Base-by-base conservation (phyloP, 2,888 invertebrate species). In the Nymphalis urticae region DNA sequence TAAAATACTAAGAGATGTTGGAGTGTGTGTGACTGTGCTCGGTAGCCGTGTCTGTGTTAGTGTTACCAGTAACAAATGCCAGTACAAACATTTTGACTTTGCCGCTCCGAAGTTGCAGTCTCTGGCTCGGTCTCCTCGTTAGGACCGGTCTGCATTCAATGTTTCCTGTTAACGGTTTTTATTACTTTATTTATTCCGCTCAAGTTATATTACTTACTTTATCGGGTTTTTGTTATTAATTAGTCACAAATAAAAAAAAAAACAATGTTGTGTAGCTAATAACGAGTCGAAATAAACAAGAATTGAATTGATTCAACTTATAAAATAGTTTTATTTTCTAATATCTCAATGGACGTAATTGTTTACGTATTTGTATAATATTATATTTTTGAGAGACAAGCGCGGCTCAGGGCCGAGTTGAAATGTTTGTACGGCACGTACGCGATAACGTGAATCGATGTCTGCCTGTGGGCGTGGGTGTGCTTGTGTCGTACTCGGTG, bases 401-500 rank as follows among this genome's bases (percentile, higher is more conserved):
- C 5, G 16, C 27, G 7, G 7, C 17, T 10, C 21, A 10, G 51
- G 9, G 54, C 27, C 42, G 42, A 58, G n/a, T 2, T 42, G 36
- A 58, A 56, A n/a, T 19, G 42, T 42, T 58, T 19, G 36, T 42
- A 10, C 5, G 1, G 32, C 19, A 32, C 17, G 27, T 7, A 17
- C 48, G 16, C 1, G 27, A 6, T 3, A 51, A 56, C 17, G 2
- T 2, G 17, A 36, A 9, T n/a, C 21, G n/a, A 36, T n/a, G n/a
- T 27, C 4, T 56, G 9, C 19, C 3, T 19, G 21, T 42, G 48
- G 21, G n/a, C n/a, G n/a, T n/a, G n/a, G 48, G 47, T 48, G 60
- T 60, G 60, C 24, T 19, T 47, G 48, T 48, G 60, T 48, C 9
- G 47, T 60, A 21, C 16, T 48, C 24, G 61, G 48, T 48, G 61